A percentile compares a stretch with the other conserved stretches of the same genome.
These are phyloP conservation scores for Quadriops clusia DNA, from an alignment of 2,888 invertebrate genomes.

Conservation along the genomic window DNA sequence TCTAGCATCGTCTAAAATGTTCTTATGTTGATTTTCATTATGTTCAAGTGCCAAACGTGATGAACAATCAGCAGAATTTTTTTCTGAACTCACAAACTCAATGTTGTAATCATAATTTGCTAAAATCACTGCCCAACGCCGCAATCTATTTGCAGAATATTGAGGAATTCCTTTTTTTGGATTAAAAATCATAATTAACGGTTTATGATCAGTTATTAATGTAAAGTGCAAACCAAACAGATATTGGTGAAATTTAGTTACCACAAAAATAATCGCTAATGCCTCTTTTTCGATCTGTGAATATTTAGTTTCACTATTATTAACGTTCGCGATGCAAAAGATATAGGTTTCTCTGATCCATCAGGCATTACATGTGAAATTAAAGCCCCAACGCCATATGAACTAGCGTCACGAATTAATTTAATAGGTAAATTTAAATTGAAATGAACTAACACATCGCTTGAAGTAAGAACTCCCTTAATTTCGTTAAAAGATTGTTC, in stretches of 20 bases:
- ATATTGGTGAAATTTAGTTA: conserved; percentile 12
- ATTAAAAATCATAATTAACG: conserved; percentile 9
- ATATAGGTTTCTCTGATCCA: conserved; percentile 6
- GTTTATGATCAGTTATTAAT: conserved; percentile 10
- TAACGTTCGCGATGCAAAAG: conserved; percentile 10
- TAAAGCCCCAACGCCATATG: conserved; percentile 5
- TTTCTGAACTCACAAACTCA: conserved; percentile 3
- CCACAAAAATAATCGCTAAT: conserved; percentile 10
- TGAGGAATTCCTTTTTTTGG: conserved; percentile 7
- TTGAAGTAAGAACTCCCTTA: conserved; percentile 4
- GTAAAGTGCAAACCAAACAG: conserved; percentile 7
- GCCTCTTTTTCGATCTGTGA: conserved; percentile 11
- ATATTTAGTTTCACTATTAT: conserved; percentile 6
- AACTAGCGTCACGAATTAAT: conserved; percentile 3
- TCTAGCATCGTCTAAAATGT: background rate
- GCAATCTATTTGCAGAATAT: conserved; percentile 6
- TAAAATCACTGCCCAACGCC: conserved; percentile 10
- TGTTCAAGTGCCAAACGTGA: conserved; percentile 1
- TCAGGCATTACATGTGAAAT: conserved; percentile 1
- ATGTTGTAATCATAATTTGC: conserved; percentile 8
- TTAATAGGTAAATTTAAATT: conserved; percentile 4
- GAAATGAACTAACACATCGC: conserved; percentile 6
- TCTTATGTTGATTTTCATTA: background rate
- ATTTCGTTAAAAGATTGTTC: conserved; percentile 4
- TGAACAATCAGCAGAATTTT: conserved; percentile 8